Evolutionary conservation across 2,113 vertebrate species (phyloP).

Genomic region (Rhadina sibilatrix): DNA sequence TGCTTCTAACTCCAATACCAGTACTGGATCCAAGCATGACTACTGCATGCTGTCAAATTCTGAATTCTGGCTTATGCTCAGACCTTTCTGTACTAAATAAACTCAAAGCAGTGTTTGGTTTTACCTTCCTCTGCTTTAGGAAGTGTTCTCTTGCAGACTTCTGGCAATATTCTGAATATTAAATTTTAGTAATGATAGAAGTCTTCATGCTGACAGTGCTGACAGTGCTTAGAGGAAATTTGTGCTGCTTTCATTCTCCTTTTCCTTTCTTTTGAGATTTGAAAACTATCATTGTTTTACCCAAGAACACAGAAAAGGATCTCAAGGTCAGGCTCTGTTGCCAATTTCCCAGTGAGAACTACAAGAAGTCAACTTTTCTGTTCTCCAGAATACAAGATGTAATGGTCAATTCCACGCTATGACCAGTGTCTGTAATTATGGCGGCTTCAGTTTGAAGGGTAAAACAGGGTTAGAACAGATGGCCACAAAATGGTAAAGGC

Average conservation of each 20-base stretch:
- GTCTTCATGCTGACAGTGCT: neutral
- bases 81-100: neutral
- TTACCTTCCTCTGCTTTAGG: neutral
- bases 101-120: neutral
- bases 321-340: neutral
- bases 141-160: neutral
- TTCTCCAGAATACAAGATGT: neutral
- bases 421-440: neutral
- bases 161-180: neutral
- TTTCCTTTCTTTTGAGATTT: neutral
- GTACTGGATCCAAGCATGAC: neutral
- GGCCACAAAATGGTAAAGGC: neutral
- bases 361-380: neutral
- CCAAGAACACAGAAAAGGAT: neutral
- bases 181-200: neutral
- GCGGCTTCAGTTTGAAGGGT: neutral
- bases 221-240: neutral
- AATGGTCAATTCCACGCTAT: neutral
- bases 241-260: neutral
- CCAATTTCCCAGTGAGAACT: neutral
- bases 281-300: neutral
- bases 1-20: neutral
- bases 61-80: neutral
- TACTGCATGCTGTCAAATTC: neutral
- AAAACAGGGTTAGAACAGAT: neutral